Evolutionary conservation across 2,888 invertebrate genomes (phyloP), one percentile per base, ranked within the genome.

Genomic region (Acholoe squamosa): DNA sequence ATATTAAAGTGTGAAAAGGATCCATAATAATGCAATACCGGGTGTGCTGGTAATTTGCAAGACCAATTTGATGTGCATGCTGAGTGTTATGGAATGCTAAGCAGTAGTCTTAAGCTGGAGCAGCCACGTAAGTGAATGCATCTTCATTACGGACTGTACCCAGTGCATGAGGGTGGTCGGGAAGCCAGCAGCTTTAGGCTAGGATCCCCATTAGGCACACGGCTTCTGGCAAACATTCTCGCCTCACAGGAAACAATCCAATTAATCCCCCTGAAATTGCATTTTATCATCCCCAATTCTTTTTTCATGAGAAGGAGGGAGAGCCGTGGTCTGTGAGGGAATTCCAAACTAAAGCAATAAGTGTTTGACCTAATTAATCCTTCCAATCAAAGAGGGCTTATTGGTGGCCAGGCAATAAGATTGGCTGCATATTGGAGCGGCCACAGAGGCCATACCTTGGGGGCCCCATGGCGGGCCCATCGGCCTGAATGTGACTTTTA

Each of bases 351-450:
- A n/a, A 10, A 16, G 80, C 80, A 80, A 80, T 80, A 80, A 80
- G 80, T 80, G 80, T 80, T 80, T 80, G 80, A 80, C 80, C 80
- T 80, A 80, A 80, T 80, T 80, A 80, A 80, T 80, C 80, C 22
- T 19, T 80, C 34, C 80, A 33, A 43, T 80, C 43, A 80, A 80
- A 80, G 80, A 33, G 33, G 43, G 80, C 80, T 33, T 80, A 80
- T 80, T 80, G 80, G 76, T 61, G 80, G 80, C 14, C n/a, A 43
- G 33, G 80, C 80, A 43, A 33, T 80, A 22, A 80, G 43, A 16
- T 19, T 22, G 80, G 34, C 34, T 34, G 43, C 22, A 34, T 80
- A 80, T 80, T 80, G 80, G 80, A 3, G n/a, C 61, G n/a, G 61
- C 61, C 61, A 61, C 61, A 61, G 61, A 14, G 61, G 61, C 61